phyloP scores from a whole-genome alignment of 2,797 vertebrate species.

The Emydoidea blandingii region DNA sequence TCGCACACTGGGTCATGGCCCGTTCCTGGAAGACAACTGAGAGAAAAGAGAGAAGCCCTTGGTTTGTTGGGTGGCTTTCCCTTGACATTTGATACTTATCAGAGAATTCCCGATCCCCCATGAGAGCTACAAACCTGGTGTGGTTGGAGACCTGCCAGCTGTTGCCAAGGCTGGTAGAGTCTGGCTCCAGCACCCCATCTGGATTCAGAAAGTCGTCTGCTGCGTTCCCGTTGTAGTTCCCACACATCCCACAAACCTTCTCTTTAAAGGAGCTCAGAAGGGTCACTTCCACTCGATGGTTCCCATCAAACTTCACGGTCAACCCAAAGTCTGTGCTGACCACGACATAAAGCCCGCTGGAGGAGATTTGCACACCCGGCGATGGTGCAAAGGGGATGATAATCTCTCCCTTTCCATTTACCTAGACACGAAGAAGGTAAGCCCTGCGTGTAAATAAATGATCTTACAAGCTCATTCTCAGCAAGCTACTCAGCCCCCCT shows the following conservation, averaged over 20 bases:
- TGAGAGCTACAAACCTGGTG: slow-evolving; percentile 14
- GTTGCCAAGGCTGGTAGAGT: slow-evolving; percentile 54
- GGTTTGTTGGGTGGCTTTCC: neutral
- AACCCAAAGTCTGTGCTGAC: slow-evolving; percentile 50
- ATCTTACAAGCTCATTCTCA: neutral
- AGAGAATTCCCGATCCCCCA: neutral
- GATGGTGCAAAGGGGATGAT: neutral
- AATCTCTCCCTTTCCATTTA: neutral
- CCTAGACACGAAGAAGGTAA: neutral
- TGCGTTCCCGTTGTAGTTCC: slow-evolving; percentile 47
- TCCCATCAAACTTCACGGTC: slow-evolving; percentile 49
- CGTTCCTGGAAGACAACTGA: slow-evolving; percentile 20
- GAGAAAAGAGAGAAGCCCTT: neutral
- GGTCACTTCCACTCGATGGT: slow-evolving; percentile 35
- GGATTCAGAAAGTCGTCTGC: slow-evolving; percentile 55
- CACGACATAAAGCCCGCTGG: slow-evolving; percentile 11
- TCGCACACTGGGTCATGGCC: neutral
- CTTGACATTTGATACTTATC: neutral
- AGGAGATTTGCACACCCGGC: neutral
- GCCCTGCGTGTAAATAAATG: neutral
- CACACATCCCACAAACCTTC: slow-evolving; percentile 54
- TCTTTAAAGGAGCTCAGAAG: slow-evolving; percentile 11
- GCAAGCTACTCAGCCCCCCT: neutral
- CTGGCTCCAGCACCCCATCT: slow-evolving; percentile 37
- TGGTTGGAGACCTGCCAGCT: slow-evolving; percentile 53